Base-by-base conservation (phyloP, 2,113 vertebrate genomes). In the Megaceryle maxima region DNA sequence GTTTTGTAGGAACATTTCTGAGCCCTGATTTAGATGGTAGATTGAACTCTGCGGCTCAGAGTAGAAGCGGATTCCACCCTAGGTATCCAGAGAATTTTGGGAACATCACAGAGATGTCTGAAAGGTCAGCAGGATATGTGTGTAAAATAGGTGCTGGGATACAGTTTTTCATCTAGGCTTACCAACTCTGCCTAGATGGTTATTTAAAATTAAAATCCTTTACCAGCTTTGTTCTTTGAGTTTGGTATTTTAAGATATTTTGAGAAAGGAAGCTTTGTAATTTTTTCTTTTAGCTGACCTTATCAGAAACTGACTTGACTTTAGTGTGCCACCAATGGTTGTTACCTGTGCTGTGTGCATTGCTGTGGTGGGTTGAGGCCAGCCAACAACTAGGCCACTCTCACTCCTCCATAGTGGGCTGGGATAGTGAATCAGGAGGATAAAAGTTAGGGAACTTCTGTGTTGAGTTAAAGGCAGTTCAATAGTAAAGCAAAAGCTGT, bases 101-200 rank as follows among this genome's bases (percentile, higher is more conserved):
- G 16, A 81, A 69, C 6, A 29, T 25, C 63, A 69, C 43, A 75
- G 26, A 68, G 7, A 16, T 17, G 2, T n/a, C 33, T 69, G 21
- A 59, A 76, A 50, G 22, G 8, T 67, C 68, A 84, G 20, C 4
- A 82, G 39, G 35, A 46, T 37, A 48, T 28, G 24, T 64, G 11
- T 13, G 9, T 22, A 84, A 55, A 31, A 29, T 3, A 69, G 18
- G 5, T 46, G 12, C 31, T 48, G 22, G 9, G 66, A 16, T 74
- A 22, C 6, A 56, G 14, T 41, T 89, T 70, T 77, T 10, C 13
- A 44, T 13, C 4, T 35, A 51, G 22, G 25, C 11, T 77, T 87
- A n/a, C 15, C 0, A 1, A 10, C 7, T 69, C 33, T 2, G 8
- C 22, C 39, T 59, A n/a, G 7, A 29, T 22, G 67, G 2, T 37